Base-by-base conservation (phyloP, 2,797 vertebrate genomes). In the Eulemur albifrons region DNA sequence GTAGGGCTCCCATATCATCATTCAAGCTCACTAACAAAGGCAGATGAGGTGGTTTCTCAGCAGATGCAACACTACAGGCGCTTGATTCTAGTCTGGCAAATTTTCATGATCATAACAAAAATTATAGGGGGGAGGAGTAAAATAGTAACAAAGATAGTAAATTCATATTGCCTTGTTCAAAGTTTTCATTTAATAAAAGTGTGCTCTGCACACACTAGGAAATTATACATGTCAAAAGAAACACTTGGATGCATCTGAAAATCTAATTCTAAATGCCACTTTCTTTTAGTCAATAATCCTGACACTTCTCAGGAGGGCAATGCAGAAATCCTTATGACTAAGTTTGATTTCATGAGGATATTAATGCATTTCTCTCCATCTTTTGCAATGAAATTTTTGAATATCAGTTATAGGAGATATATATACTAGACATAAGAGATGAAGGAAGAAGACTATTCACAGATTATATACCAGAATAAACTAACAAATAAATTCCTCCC, bases 261-360 rank as follows among this genome's bases (percentile, higher is more conserved):
- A 88, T n/a, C 30, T 81, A 88, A 95, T 96, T 95, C 93, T 72
- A 92, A 96, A 95, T 88, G 63, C 40, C 88, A 96, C 35, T 94
- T 35, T 86, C 79, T 80, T 94, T 40, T 73, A 72, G 54, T 76
- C 70, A 93, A 94, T 88, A 95, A 95, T 83, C 40, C 40, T 35
- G 43, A 88, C 10, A 61, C 35, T 84, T 93, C 27, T 83, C 20
- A 70, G 70, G 50, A 79, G 38, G 32, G 65, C 40, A 72, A 72
- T 11, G 35, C 23, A 88, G 69, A 95, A 88, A 90, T 63, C 50
- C 69, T 52, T 50, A 70, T 67, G 70, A 69, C 35, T 61, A 85
- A 54, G 25, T 90, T 25, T 75, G 54, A 80, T 76, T 95, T 86
- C 21, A 70, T 23, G 12, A 89, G 9, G 59, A 67, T 25, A 73